Conservation (phyloP, 2,888 invertebrate genomes). For the Teleiodes luculella region DNA sequence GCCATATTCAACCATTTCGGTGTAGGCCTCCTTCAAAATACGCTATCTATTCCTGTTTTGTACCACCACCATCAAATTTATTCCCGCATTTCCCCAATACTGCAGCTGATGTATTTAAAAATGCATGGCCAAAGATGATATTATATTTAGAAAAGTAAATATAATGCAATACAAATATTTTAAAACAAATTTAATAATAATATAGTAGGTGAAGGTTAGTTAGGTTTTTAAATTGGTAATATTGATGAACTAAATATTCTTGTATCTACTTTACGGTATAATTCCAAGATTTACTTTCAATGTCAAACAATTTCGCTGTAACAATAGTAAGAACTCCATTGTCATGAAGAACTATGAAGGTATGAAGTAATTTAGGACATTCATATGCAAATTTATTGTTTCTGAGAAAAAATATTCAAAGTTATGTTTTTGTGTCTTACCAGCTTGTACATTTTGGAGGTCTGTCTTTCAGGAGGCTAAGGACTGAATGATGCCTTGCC, state of each 20-base stretch:
- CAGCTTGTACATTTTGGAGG: conserved; percentile 7
- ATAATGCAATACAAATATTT: no score
- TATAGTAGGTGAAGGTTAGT: no score
- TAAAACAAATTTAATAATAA: no score
- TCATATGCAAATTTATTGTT: conserved; percentile 5
- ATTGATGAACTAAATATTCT: background rate
- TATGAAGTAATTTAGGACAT: conserved; percentile 6
- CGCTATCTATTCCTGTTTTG: no score
- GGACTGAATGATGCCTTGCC: conserved; percentile 3
- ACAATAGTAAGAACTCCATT: background rate
- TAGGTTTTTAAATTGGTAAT: no score
- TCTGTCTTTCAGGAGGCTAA: conserved; percentile 1
- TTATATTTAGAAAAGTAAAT: no score
- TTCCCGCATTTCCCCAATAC: no score
- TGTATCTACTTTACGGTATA: background rate
- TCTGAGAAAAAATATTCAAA: background rate
- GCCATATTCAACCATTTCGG: no score
- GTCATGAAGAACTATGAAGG: background rate
- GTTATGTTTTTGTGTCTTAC: background rate
- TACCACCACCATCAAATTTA: no score
- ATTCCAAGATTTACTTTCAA: background rate
- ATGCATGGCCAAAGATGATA: no score
- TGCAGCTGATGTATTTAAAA: no score
- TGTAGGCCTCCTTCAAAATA: no score
- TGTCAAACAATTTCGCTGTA: background rate